Base-by-base conservation (phyloP, 2,797 vertebrate genomes). In the Anguilla megastoma region DNA sequence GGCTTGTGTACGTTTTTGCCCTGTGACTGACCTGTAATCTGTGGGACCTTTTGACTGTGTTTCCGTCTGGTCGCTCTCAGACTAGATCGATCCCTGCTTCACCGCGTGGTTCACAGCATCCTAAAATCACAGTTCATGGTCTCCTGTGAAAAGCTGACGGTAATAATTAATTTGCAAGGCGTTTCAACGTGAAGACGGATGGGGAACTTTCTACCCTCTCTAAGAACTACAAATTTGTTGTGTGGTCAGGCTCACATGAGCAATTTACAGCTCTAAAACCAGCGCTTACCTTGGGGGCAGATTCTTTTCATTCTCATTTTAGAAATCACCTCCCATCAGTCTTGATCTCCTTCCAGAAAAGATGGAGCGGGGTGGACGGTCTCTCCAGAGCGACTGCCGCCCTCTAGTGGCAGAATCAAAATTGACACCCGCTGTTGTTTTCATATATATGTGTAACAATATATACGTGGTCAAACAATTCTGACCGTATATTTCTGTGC, bases 361-460 rank as follows among this genome's bases (percentile, higher is more conserved):
- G 16, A 84, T 84, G 48, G 41, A 21, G 21, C 30, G 12, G n/a
- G 41, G 48, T 27, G 69, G 56, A 56, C 24, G 41, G 16, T 48
- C 6, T 82, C 89, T 83, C 71, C 12, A 80, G 76, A 91, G 91
- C 86, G 91, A 76, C 93, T 88, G 93, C 90, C 82, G 89, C 95
- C 95, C 95, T 93, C 95, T 96, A 90, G 94, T 95, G 95, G 94
- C 84, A 48, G 74, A 48, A 87, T 45, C 56, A 24, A 41, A 63
- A 30, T 33, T 14, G 74, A 87, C 48, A 76, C 54, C 50, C 45
- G n/a, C 33, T 33, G 33, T 41, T 27, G 24, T 82, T n/a, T 24
- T 24, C 30, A 2, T 10, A 14, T 12, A 50, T 82, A 0, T 8
- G 0, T 8, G 7, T 10, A 27, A 30, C 10, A 1, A 69, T 10